Evolutionary conservation across 2,113 vertebrate genomes (phyloP), one percentile per base, ranked within the genome.

Genomic region (Murina feae): DNA sequence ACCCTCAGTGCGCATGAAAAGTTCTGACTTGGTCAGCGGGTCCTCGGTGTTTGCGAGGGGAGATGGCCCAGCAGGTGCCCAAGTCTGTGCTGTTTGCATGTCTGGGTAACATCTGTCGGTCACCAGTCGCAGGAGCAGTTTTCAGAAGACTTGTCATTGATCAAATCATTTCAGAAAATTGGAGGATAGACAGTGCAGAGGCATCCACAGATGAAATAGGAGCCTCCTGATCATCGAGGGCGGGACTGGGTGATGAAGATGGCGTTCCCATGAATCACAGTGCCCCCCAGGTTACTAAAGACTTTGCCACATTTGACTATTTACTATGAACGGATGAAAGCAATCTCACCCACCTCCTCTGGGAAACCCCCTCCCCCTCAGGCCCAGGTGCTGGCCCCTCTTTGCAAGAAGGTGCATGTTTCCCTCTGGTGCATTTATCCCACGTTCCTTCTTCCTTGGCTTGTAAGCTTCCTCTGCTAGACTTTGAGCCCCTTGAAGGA

Each of bases 171-270:
- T 98, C 97, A 85, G 98, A 99, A 89, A 97, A 99, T 95, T 99
- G 99, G 99, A 99, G 98, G 98, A 99, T 99, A 99, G 99, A 99
- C 99, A 99, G 99, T 98, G 99, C 99, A 91, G 99, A 99, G 58
- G 99, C 99, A 76, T 99, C 99, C 96, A 97, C 98, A 47, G 99
- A 99, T 98, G 99, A 99, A 98, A 98, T 99, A 98, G 99, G 99
- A 98, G 99, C 92, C 99, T 93, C 99, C 99, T 92, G 99, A 99
- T 97, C 96, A 99, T 97, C 99, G 99, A 37, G 99, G 99, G 97
- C 99, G 98, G 97, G 98, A 96, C 98, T 99, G 99, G 98, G 99
- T 99, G 99, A 99, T 98, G 99, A 99, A 96, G 92, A 99, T 91
- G 98, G 94, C 49, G 97, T 99, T 98, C 91, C 98, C 90, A 99